phyloP scores from a whole-genome alignment of 2,113 vertebrate genomes.

The Cathartes aura region DNA sequence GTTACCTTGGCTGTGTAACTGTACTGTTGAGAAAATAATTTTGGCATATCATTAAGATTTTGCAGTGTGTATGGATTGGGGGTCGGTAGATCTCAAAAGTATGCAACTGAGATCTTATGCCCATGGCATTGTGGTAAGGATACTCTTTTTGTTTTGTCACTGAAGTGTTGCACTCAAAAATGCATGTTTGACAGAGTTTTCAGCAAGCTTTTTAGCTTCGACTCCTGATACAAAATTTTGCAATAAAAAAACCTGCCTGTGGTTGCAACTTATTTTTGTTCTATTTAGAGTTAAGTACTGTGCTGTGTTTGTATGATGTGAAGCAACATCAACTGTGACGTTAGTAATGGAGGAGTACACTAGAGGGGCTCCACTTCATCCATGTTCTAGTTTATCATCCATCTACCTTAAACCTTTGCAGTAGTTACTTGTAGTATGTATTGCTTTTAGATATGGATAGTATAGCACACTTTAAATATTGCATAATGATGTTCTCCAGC shows the following conservation, averaged over 20 bases:
- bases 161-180: background rate
- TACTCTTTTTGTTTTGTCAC: background rate
- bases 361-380: background rate
- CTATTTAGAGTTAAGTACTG: background rate
- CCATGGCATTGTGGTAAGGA: background rate
- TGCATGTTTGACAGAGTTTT: background rate
- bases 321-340: rapidly evolving
- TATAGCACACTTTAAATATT: background rate
- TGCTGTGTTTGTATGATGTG: background rate
- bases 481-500: background rate
- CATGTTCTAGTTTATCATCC: background rate
- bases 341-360: background rate
- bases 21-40: background rate
- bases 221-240: background rate
- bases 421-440: background rate
- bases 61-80: background rate
- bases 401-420: background rate
- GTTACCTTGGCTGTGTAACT: background rate
- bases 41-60: background rate
- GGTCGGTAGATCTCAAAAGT: background rate
- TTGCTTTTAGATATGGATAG: background rate
- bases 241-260: background rate
- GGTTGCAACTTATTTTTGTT: background rate
- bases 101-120: background rate
- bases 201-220: background rate